Evolutionary conservation across 2,888 invertebrate genomes (phyloP), one percentile per base, ranked within the genome.

Genomic region (Pasiphila rectangulata): DNA sequence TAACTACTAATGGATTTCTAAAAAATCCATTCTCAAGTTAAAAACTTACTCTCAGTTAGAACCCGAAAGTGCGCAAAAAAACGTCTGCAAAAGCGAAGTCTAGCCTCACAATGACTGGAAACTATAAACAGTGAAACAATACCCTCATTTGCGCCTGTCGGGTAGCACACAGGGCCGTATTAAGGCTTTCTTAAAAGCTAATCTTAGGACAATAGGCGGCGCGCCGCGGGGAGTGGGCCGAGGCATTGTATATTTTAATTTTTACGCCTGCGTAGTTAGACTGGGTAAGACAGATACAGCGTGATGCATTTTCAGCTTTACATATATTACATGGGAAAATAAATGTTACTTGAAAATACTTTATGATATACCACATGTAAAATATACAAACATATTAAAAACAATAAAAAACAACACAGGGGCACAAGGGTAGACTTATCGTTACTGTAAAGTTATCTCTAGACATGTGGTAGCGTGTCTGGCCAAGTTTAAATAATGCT

Each of bases 191-290:
- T 86, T 85, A 80, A 81, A 75, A 82, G 82, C 85, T 86, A 87
- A 86, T 87, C 86, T 87, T 80, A 86, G 80, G 77, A 87, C 87
- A 87, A 87, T 86, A 79, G 86, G 74, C 75, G 61, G 63, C 57
- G 60, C 59, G 78, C 85, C 81, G 63, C 63, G 62, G 71, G 84
- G 80, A 83, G 74, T 86, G 75, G 86, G 84, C 73, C 84, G 84
- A 72, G 68, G 72, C 69, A 75, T 86, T 86, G 86, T 86, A 85
- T 86, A 80, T 86, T 86, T 86, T 83, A 86, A 83, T 86, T 85
- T 86, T 86, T 83, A 74, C 81, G 83, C 74, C 72, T 79, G 79
- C 81, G 72, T 75, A 71, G 69, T 70, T 66, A 69, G 66, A 62
- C 70, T 72, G 72, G 63, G 70, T 64, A 77, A 81, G 77, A 67